Evolutionary conservation across 2,888 invertebrate genomes (phyloP).

Genomic region (Chironomus riparius): DNA sequence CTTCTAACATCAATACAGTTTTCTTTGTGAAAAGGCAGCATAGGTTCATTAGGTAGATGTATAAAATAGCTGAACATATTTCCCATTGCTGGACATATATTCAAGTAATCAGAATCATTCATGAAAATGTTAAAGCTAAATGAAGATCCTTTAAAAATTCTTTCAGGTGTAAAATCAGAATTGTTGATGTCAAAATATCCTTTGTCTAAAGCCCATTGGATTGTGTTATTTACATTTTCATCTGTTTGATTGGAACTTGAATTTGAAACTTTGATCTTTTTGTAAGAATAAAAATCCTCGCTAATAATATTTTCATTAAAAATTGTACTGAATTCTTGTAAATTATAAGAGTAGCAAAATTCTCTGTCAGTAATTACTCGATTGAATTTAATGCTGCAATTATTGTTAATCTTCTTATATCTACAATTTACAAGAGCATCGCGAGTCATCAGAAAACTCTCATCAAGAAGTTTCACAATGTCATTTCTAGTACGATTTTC

Average conservation of each 20-base stretch:
- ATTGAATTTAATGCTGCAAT: neutral
- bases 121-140: too few species aligned
- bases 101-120: too few species aligned
- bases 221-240: neutral
- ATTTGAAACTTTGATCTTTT: too few species aligned
- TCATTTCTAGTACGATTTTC: neutral
- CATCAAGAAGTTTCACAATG: neutral
- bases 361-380: neutral
- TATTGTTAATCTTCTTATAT: neutral
- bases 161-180: too few species aligned
- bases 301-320: neutral
- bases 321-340: neutral
- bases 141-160: too few species aligned
- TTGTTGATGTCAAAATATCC: too few species aligned
- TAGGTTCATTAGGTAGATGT: too few species aligned
- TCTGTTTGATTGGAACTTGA: too few species aligned
- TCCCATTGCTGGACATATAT: neutral
- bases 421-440: neutral
- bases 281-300: neutral
- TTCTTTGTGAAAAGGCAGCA: too few species aligned
- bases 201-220: neutral
- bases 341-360: slow-evolving; percentile 3
- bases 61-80: neutral
- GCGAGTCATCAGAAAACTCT: neutral
- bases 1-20: too few species aligned